A percentile compares a stretch with the other conserved stretches of the same genome.
These are phyloP conservation scores for Syngnathus floridae DNA, from an alignment of 2,113 vertebrate genomes.

Conservation along the genomic window DNA sequence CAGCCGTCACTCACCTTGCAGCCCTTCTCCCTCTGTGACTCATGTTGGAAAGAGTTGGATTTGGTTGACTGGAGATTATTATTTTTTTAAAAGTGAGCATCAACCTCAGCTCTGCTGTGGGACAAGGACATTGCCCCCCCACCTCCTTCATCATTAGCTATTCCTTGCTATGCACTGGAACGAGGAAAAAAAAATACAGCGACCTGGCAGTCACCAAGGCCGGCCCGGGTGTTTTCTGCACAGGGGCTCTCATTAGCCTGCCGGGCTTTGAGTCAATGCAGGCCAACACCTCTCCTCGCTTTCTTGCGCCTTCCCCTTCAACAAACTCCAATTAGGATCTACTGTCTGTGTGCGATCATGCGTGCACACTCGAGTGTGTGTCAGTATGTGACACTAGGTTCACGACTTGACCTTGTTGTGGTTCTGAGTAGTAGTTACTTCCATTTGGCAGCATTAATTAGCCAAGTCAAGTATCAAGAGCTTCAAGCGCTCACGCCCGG, in stretches of 20 bases:
- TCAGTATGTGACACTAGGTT: slow-evolving; percentile 20
- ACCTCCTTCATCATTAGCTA: background rate
- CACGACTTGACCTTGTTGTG: slow-evolving; percentile 36
- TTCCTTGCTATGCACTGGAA: slow-evolving; percentile 7
- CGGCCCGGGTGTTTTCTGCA: slow-evolving; percentile 12
- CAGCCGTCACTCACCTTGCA: slow-evolving; percentile 14
- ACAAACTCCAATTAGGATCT: slow-evolving; percentile 38
- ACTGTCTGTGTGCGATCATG: background rate
- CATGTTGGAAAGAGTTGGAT: background rate
- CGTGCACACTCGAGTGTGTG: slow-evolving; percentile 5
- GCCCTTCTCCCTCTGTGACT: slow-evolving; percentile 29
- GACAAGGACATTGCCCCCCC: slow-evolving; percentile 14
- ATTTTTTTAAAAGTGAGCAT: background rate
- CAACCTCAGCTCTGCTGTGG: slow-evolving; percentile 15
- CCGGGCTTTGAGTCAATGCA: slow-evolving; percentile 47
- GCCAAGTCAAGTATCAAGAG: slow-evolving; percentile 40
- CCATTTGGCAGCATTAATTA: slow-evolving; percentile 43
- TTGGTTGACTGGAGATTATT: background rate
- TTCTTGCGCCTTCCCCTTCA: slow-evolving; percentile 35
- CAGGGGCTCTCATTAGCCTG: slow-evolving; percentile 51
- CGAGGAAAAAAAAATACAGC: slow-evolving; percentile 4
- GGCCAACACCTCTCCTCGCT: slow-evolving; percentile 38
- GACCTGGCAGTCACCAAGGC: slow-evolving; percentile 19
- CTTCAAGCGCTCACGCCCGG: slow-evolving; percentile 4
- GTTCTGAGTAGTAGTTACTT: slow-evolving; percentile 32